Evolutionary conservation across 1,140 invertebrate genomes (phyloP).

Genomic region (Galleria mellonella): DNA sequence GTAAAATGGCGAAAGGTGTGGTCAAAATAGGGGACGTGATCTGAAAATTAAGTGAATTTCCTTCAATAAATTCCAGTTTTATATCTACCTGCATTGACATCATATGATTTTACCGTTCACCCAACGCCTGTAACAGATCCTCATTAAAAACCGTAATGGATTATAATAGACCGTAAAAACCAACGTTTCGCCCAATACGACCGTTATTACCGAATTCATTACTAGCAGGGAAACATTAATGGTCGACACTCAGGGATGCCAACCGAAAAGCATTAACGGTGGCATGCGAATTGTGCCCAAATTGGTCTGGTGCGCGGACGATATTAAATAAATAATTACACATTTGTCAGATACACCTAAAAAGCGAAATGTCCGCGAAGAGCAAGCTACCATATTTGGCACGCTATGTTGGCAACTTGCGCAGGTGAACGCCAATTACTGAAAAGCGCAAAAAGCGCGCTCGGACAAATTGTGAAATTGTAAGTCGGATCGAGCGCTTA

Average conservation of each 20-base stretch:
- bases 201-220: background rate
- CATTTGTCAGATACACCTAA: constrained; percentile 68
- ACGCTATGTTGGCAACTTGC: constrained; percentile 29
- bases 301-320: constrained; percentile 31
- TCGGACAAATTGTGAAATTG: constrained; percentile 69
- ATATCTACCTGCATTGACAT: no score
- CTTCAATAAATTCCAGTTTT: no score
- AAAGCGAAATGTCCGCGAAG: constrained; percentile 49
- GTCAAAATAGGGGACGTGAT: no score
- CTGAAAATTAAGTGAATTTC: no score
- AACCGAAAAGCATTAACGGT: constrained; percentile 28
- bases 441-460: constrained; percentile 52
- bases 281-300: constrained; percentile 62
- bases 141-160: no score
- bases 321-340: constrained; percentile 73
- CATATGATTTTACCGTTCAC: no score
- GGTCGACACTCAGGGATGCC: constrained; percentile 8
- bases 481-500: constrained; percentile 25
- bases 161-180: no score
- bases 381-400: constrained; percentile 55
- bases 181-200: background rate
- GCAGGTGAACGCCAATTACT: constrained; percentile 60
- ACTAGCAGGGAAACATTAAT: background rate
- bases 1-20: no score
- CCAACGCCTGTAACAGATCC: no score